Conservation (phyloP, 2,113 vertebrate species). For the Mellivora capensis region DNA sequence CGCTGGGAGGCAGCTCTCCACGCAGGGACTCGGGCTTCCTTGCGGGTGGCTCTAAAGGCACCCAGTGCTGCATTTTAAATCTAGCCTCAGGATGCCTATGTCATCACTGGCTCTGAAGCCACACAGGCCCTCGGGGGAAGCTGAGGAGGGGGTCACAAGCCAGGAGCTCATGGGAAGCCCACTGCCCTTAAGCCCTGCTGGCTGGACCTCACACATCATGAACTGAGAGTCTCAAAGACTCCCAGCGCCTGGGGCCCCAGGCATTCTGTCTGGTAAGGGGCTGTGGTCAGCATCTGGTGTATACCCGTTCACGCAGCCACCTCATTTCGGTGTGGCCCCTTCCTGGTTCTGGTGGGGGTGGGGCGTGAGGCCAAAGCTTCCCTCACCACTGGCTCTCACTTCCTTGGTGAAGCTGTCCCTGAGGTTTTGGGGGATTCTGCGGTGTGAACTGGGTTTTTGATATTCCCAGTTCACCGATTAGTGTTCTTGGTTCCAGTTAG, state of each 20-base stretch:
- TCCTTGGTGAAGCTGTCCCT: background rate
- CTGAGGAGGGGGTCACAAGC: background rate
- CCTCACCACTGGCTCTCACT: background rate
- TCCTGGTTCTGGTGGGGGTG: background rate
- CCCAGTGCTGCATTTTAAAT: background rate
- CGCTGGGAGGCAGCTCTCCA: background rate
- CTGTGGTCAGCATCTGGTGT: background rate
- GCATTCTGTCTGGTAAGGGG: background rate
- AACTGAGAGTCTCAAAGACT: background rate
- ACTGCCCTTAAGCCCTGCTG: background rate
- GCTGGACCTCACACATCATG: accelerated
- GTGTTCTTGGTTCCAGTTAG: background rate
- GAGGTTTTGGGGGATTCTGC: background rate
- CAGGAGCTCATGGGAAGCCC: background rate
- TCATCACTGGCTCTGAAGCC: too few species aligned
- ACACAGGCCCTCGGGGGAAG: background rate
- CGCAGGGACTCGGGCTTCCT: background rate
- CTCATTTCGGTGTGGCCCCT: background rate
- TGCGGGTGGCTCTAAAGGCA: background rate
- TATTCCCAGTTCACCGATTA: background rate
- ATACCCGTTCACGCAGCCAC: background rate
- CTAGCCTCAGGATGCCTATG: background rate
- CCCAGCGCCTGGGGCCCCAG: background rate
- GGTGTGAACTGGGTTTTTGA: too few species aligned
- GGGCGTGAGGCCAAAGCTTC: background rate